A percentile compares a stretch with the other conserved stretches of the same genome.
phyloP scores from a whole-genome alignment of 1,140 invertebrate genomes.

The Cyclargus thomasi region DNA sequence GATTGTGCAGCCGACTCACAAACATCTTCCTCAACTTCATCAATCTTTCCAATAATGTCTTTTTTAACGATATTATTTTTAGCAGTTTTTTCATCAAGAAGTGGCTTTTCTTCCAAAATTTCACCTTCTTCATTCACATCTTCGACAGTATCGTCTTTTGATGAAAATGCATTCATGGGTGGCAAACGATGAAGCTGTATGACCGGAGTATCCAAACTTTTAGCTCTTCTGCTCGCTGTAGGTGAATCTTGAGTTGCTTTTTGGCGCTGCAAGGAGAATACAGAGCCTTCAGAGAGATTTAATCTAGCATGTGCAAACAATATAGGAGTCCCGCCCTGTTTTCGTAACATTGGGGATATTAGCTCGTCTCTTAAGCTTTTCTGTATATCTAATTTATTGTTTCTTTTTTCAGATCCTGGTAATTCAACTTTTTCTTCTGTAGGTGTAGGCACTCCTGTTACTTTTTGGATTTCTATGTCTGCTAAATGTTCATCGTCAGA shows the following conservation, averaged over 20 bases:
- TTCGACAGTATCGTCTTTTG: constrained; percentile 89
- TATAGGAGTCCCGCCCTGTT: constrained; percentile 84
- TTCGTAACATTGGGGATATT: constrained; percentile 77
- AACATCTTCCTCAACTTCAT: constrained; percentile 73
- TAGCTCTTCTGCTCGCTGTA: constrained; percentile 82
- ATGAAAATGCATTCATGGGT: constrained; percentile 89
- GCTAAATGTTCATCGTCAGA: constrained; percentile 76
- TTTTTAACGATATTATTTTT: constrained; percentile 41
- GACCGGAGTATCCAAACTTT: constrained; percentile 88
- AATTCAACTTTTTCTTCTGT: constrained; percentile 51
- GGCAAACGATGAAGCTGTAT: constrained; percentile 85
- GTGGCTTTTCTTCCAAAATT: constrained; percentile 77
- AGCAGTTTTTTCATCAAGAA: constrained; percentile 60
- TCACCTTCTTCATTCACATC: constrained; percentile 80
- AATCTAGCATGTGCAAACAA: constrained; percentile 85
- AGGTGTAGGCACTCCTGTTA: constrained; percentile 48
- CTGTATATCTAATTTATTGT: constrained; percentile 54
- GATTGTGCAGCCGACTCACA: constrained; percentile 42
- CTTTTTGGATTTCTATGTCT: constrained; percentile 72
- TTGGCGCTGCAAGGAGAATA: constrained; percentile 83
- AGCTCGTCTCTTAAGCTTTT: constrained; percentile 70
- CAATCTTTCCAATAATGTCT: constrained; percentile 71
- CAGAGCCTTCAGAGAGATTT: constrained; percentile 88
- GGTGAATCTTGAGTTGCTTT: constrained; percentile 83
- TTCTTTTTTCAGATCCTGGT: constrained; percentile 44